phyloP scores from a whole-genome alignment of 1,140 invertebrate genomes.

The Cherax destructor region DNA sequence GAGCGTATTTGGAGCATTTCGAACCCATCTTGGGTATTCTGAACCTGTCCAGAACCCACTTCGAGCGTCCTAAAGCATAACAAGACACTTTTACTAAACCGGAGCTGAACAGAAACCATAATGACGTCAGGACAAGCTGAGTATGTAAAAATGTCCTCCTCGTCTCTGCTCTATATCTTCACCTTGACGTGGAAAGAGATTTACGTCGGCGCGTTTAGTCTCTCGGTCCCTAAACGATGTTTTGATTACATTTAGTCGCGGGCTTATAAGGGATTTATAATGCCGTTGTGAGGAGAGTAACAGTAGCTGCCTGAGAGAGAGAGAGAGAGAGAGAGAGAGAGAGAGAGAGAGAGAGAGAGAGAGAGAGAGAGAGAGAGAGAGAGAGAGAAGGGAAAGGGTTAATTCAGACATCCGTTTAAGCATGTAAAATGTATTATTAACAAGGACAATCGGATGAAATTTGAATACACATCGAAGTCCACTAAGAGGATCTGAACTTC shows the following conservation, averaged over 20 bases:
- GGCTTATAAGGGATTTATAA: neutral
- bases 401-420: neutral
- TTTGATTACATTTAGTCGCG: conserved; percentile 3
- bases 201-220: conserved; percentile 1
- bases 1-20: no score
- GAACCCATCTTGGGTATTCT: no score
- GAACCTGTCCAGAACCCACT: neutral
- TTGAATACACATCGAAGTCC: neutral
- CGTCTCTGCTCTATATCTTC: neutral
- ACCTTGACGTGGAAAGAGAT: neutral
- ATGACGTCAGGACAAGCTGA: neutral
- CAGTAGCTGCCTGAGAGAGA: neutral
- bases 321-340: neutral
- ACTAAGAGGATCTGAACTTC: neutral
- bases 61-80: neutral
- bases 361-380: neutral
- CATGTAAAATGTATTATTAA: neutral
- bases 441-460: neutral
- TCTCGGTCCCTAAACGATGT: neutral
- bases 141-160: neutral
- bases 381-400: neutral
- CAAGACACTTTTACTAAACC: neutral
- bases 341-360: conserved; percentile 1
- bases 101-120: neutral
- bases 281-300: neutral